Conservation (phyloP, 2,888 invertebrate genomes). For the Drosophila quasianomalipes region DNA sequence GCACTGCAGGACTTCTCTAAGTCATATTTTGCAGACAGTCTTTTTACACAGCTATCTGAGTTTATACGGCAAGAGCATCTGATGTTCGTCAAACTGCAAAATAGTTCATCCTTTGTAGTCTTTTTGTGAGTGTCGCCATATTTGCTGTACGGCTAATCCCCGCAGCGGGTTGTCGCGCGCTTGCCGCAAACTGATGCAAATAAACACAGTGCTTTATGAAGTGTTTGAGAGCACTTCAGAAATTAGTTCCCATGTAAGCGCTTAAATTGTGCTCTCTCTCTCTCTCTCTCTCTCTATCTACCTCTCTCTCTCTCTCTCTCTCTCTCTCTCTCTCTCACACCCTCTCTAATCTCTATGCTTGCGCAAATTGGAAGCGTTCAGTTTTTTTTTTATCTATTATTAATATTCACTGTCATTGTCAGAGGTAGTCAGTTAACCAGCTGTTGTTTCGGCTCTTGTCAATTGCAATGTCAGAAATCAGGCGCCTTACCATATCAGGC, state of each 20-base stretch:
- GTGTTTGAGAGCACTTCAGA: slow-evolving; percentile 84
- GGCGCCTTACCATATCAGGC: slow-evolving; percentile 37
- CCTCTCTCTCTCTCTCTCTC: neutral
- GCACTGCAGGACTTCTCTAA: neutral
- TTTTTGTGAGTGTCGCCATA: slow-evolving; percentile 80
- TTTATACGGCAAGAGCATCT: slow-evolving; percentile 1
- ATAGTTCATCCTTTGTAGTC: neutral
- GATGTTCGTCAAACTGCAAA: neutral
- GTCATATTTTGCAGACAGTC: neutral
- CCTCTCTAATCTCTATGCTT: slow-evolving; percentile 58
- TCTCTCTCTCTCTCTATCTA: slow-evolving; percentile 27
- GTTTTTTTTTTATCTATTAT: slow-evolving; percentile 18
- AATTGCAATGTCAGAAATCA: slow-evolving; percentile 80
- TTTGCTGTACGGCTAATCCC: slow-evolving; percentile 74
- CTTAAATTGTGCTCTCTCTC: slow-evolving; percentile 59
- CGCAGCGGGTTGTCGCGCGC: slow-evolving; percentile 70
- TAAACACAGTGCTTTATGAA: slow-evolving; percentile 77
- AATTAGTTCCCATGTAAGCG: slow-evolving; percentile 84
- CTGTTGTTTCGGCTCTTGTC: slow-evolving; percentile 70
- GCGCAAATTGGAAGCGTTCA: slow-evolving; percentile 63
- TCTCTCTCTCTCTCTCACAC: neutral
- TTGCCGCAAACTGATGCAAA: slow-evolving; percentile 81
- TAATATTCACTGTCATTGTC: slow-evolving; percentile 33
- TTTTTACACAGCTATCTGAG: neutral
- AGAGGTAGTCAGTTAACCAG: slow-evolving; percentile 65